Evolutionary conservation across 1,140 invertebrate genomes (phyloP), one percentile per base, ranked within the genome.

Genomic region (Hydropsyche tenuis): DNA sequence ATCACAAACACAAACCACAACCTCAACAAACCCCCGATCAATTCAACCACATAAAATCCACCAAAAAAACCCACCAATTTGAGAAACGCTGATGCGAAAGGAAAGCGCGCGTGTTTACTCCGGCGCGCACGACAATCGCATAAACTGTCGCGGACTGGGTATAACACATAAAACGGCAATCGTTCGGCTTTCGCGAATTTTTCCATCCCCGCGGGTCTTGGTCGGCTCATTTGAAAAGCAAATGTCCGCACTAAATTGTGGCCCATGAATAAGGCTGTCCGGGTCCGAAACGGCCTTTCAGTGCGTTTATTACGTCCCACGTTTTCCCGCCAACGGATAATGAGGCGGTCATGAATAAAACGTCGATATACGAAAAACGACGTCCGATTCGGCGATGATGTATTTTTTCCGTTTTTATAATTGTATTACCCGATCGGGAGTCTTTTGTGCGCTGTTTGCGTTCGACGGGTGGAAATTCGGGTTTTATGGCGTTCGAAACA

Each of bases 331-430:
- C 27, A n/a, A 16, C 66, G 72, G 73, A 76, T 76, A 76, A 76
- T 74, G 75, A 76, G 23, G 69, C 45, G 68, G 53, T 23, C 75
- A 76, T 76, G 75, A 76, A 76, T 76, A 76, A 76, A 76, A 76
- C 72, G 71, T 71, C 72, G 64, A 74, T 76, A 73, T 76, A 68
- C 72, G 62, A 63, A n/a, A 30, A 64, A 37, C 75, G 71, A 76
- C 63, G 43, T 43, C 30, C 63, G 25, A 43, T 18, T 16, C 14
- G 23, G 1, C 30, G 63, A 65, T 12, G 23, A 64, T 16, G 27
- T 37, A 37, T 37, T 37, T 37, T 37, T 37, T 37, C 30, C 30
- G 30, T 37, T 37, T 37, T 37, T 37, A 37, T 9, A 37, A 37
- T 37, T 9, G 30, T 37, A 37, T 37, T 9, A 9, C 30, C 9